Evolutionary conservation across 2,797 vertebrate species (phyloP).

Genomic region (Muscicapa striata): DNA sequence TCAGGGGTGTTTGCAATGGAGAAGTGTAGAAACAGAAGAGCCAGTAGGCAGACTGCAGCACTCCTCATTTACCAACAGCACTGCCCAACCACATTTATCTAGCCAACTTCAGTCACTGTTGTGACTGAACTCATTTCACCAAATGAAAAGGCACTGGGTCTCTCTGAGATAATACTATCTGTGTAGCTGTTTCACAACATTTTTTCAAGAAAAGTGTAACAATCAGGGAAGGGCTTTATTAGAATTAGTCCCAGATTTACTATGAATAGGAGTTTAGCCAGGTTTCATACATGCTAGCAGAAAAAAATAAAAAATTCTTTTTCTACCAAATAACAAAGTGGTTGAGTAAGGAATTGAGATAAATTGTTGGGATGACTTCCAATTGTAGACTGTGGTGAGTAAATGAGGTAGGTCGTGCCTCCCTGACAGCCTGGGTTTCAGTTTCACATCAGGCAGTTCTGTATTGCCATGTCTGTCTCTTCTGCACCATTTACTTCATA

Average conservation of each 20-base stretch:
- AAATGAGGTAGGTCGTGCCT: constrained; percentile 46
- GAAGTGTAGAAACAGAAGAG: not conserved
- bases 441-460: constrained; percentile 47
- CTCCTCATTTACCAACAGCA: constrained; percentile 20
- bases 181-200: constrained; percentile 27
- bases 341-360: constrained; percentile 47
- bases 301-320: not conserved
- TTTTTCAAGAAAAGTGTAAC: constrained; percentile 34
- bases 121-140: not conserved
- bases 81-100: not conserved
- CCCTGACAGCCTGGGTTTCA: constrained; percentile 14
- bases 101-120: not conserved
- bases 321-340: constrained; percentile 11
- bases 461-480: not conserved
- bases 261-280: constrained; percentile 16
- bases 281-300: not conserved
- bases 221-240: constrained; percentile 24
- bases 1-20: not conserved
- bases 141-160: constrained; percentile 7
- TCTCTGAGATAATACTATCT: constrained; percentile 32
- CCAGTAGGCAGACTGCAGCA: not conserved
- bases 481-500: constrained; percentile 49
- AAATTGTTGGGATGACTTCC: constrained; percentile 48
- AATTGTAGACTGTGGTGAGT: not conserved
- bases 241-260: constrained; percentile 59